Conservation (phyloP, 1,140 invertebrate genomes). For the Aphelinus atriplicis region DNA sequence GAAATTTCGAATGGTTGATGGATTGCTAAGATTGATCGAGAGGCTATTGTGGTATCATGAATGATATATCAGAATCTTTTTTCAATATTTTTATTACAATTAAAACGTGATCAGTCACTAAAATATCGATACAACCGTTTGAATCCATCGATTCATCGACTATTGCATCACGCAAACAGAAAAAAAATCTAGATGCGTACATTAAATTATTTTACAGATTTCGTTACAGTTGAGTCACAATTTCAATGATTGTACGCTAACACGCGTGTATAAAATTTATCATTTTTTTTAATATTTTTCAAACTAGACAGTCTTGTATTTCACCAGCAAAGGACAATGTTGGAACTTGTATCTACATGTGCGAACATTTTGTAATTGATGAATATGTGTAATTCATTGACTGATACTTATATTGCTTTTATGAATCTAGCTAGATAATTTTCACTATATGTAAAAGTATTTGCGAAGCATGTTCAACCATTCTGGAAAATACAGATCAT, state of each 20-base stretch:
- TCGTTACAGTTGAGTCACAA: constrained; percentile 23
- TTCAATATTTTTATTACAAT: constrained; percentile 38
- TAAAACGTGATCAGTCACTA: constrained; percentile 30
- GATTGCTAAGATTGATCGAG: background rate
- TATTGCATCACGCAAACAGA: constrained; percentile 15
- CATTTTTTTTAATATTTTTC: constrained; percentile 21
- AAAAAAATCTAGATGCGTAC: constrained; percentile 5
- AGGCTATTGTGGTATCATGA: background rate
- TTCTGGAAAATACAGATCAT: constrained; percentile 33
- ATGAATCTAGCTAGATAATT: constrained; percentile 31
- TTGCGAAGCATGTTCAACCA: constrained; percentile 23
- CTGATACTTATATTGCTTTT: constrained; percentile 40
- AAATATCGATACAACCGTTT: constrained; percentile 18
- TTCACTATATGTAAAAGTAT: constrained; percentile 33
- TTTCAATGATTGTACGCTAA: constrained; percentile 9
- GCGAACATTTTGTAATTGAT: constrained; percentile 30
- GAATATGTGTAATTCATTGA: constrained; percentile 31
- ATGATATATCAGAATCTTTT: constrained; percentile 24
- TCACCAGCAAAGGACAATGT: constrained; percentile 15
- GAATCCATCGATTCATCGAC: constrained; percentile 14
- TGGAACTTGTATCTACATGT: constrained; percentile 14
- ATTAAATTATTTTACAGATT: constrained; percentile 18
- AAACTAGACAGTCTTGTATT: constrained; percentile 35
- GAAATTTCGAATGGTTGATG: background rate
- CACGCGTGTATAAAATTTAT: constrained; percentile 24